These are phyloP conservation scores for Leptinotarsa lineolata DNA, from an alignment of 1,140 invertebrate species.

Conservation along the genomic window DNA sequence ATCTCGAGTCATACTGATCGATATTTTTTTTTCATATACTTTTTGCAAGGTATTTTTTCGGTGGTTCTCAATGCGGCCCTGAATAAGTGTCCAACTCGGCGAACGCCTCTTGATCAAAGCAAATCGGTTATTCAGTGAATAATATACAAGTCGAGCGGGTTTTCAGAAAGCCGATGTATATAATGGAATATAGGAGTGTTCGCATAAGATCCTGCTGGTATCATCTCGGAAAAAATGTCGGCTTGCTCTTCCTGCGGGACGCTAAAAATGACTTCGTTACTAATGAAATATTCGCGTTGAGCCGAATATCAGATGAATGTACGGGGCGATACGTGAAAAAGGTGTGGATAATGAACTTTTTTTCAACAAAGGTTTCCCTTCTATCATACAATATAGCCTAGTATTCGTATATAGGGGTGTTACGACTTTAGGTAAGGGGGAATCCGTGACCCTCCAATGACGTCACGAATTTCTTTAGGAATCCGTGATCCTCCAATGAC, in stretches of 20 bases:
- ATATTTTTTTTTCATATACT: no score
- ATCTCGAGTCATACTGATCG: no score
- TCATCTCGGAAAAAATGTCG: background rate
- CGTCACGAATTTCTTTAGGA: no score
- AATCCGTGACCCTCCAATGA: no score
- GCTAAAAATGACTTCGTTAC: conserved; percentile 15
- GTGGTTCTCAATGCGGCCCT: background rate
- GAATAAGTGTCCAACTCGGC: background rate
- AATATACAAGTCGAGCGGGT: conserved; percentile 20
- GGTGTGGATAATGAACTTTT: no score
- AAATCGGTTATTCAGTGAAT: background rate
- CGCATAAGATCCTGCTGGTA: background rate
- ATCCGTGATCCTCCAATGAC: no score
- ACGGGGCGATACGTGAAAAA: background rate
- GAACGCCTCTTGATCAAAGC: background rate
- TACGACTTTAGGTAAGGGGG: no score
- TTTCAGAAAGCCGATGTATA: conserved; percentile 7
- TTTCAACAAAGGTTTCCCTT: no score
- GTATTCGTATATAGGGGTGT: no score
- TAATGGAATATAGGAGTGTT: conserved; percentile 20
- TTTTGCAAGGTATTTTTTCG: no score
- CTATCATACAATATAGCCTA: no score
- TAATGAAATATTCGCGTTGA: background rate
- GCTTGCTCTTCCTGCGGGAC: background rate
- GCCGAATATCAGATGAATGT: background rate